Conservation (phyloP, 2,797 vertebrate species). For the Alcedo atthis region DNA sequence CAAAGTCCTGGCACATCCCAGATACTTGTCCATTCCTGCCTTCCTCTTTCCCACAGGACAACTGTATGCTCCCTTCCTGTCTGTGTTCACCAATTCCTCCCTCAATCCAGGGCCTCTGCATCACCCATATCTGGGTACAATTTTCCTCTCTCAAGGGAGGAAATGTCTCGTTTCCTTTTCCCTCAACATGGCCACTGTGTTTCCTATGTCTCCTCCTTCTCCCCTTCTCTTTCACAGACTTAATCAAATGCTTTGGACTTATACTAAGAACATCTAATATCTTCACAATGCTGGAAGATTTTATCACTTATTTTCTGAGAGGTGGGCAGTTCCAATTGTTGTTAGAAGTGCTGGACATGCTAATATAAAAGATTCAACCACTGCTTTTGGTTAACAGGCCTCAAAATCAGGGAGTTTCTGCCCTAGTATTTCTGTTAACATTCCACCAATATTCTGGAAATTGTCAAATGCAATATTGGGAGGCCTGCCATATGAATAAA, state of each 20-base stretch:
- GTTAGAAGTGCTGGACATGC: neutral
- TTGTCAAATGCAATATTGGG: neutral
- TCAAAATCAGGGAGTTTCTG: neutral
- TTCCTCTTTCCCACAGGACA: neutral
- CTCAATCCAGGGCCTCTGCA: neutral
- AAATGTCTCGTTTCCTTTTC: neutral
- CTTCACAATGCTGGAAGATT: neutral
- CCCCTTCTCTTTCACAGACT: neutral
- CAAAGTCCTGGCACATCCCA: neutral
- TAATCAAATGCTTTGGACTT: neutral
- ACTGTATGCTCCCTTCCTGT: neutral
- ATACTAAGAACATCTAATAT: neutral
- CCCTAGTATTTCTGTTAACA: neutral
- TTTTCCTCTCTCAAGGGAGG: neutral
- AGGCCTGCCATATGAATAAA: too few species aligned
- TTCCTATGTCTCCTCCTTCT: neutral
- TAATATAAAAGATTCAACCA: neutral
- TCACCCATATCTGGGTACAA: neutral
- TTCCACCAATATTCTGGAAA: neutral
- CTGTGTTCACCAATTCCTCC: neutral
- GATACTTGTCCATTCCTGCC: neutral
- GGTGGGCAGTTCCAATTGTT: neutral
- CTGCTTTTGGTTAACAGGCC: neutral
- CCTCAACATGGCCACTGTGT: fast-evolving
- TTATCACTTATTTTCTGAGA: neutral